These are phyloP conservation scores for Formicarius rufipectus DNA, from an alignment of 2,113 vertebrate species.

Conservation along the genomic window DNA sequence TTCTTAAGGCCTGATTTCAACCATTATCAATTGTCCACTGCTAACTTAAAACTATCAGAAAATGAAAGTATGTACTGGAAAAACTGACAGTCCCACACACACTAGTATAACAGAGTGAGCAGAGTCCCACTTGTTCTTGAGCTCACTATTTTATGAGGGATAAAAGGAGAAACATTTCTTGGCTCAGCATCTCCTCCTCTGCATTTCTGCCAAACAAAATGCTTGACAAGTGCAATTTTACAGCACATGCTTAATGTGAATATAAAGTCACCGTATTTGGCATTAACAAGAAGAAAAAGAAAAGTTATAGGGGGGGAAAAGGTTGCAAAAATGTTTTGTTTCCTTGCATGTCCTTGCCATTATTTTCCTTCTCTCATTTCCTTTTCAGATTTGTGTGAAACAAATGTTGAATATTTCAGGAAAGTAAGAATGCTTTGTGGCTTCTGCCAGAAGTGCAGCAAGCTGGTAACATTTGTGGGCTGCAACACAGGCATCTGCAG, in stretches of 20 bases:
- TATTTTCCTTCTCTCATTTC: constrained; percentile 18
- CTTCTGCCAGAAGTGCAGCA: not conserved
- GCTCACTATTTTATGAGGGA: constrained; percentile 43
- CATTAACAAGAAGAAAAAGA: constrained; percentile 14
- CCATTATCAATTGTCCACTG: not conserved
- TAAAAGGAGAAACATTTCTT: constrained; percentile 56
- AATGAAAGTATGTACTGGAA: not conserved
- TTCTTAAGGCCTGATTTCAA: not conserved
- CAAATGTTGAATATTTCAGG: not conserved
- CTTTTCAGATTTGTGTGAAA: not conserved
- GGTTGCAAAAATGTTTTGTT: constrained; percentile 53
- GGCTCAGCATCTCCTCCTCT: constrained; percentile 47
- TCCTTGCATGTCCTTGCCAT: constrained; percentile 34
- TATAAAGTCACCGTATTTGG: constrained; percentile 67
- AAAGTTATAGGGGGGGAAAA: not conserved
- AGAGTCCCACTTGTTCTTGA: constrained; percentile 33
- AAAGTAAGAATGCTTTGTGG: not conserved
- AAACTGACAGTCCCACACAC: not conserved
- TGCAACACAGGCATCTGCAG: rapidly evolving
- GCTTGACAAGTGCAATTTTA: constrained; percentile 65
- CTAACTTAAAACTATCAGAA: constrained; percentile 7
- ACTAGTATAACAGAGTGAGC: not conserved
- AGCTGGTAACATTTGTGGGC: not conserved
- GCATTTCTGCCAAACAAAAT: constrained; percentile 63
- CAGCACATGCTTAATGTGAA: constrained; percentile 59